Conservation (phyloP, 2,888 invertebrate genomes). For the Helobdella robusta region DNA sequence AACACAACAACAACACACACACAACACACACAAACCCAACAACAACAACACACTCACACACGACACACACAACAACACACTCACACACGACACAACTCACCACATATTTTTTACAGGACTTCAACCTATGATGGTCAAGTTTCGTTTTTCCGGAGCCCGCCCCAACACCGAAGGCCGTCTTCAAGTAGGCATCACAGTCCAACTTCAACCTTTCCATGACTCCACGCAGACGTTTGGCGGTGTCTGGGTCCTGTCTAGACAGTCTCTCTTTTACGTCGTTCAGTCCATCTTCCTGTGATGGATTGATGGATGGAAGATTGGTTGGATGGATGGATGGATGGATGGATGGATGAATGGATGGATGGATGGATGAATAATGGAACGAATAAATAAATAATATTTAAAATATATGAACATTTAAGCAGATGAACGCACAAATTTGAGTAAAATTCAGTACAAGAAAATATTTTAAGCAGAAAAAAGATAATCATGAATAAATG, state of each 20-base stretch:
- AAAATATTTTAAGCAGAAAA: not conserved
- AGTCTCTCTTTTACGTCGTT: constrained; percentile 32
- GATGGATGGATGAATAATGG: not conserved
- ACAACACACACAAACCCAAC: no score
- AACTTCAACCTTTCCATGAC: constrained; percentile 30
- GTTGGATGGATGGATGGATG: not conserved
- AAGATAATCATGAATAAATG: not conserved
- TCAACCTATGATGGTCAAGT: constrained; percentile 34
- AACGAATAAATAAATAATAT: not conserved
- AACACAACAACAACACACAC: no score
- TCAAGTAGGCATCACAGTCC: constrained; percentile 30
- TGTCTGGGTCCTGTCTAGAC: constrained; percentile 21
- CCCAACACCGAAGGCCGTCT: constrained; percentile 29
- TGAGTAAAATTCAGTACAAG: not conserved
- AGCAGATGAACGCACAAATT: not conserved
- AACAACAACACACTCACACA: no score
- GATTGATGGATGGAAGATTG: no score
- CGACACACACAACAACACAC: no score
- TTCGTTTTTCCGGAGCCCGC: constrained; percentile 35
- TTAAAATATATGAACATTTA: not conserved
- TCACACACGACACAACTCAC: no score
- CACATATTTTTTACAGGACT: constrained; percentile 31
- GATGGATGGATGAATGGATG: not conserved
- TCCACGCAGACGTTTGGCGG: constrained; percentile 30
- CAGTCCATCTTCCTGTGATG: constrained; percentile 31